These are phyloP conservation scores for Pogonocichla stellata DNA, from an alignment of 2,113 vertebrate species.

Conservation along the genomic window DNA sequence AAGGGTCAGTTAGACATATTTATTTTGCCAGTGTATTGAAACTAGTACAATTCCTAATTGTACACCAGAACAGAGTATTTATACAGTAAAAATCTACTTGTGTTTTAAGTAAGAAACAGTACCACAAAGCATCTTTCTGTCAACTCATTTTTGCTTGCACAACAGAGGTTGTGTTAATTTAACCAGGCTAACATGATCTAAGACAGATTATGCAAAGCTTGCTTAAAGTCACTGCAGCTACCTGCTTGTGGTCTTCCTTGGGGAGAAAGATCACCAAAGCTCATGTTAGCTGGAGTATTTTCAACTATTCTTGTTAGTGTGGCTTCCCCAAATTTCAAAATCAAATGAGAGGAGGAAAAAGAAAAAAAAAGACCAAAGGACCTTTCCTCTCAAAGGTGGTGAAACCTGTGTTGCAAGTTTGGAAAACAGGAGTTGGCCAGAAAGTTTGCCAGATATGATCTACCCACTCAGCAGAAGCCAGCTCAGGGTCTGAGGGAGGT, in stretches of 20 bases:
- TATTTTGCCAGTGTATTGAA: neutral
- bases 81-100: neutral
- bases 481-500: neutral
- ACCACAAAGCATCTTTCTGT: neutral
- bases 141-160: neutral
- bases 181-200: neutral
- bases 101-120: neutral
- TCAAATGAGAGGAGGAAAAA: rapidly evolving
- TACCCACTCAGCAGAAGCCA: neutral
- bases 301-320: neutral
- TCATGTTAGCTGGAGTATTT: neutral
- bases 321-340: neutral
- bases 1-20: neutral
- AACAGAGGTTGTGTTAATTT: neutral
- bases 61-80: neutral
- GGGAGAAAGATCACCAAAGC: neutral
- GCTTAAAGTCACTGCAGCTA: neutral
- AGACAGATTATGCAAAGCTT: neutral
- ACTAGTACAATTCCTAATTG: neutral
- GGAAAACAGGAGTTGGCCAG: neutral
- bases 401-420: neutral
- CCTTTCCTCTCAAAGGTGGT: neutral
- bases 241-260: neutral
- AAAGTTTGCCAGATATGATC: neutral
- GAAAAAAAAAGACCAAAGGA: neutral